A percentile compares a stretch with the other conserved stretches of the same genome.
Evolutionary conservation across 2,797 vertebrate genomes (phyloP).

Genomic region (Menidia menidia): DNA sequence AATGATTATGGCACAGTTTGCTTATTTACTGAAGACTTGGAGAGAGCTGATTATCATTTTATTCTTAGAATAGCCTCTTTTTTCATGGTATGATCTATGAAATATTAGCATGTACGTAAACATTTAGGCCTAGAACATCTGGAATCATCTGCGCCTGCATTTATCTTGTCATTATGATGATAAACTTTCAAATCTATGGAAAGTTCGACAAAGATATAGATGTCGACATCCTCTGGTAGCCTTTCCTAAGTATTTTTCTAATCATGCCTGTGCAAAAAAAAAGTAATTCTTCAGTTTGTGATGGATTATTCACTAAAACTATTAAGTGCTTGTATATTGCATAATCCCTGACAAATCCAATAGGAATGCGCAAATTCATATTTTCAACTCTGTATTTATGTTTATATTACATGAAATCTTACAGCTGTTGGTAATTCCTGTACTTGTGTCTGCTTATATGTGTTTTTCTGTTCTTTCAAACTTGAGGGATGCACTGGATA

Average conservation of each 20-base stretch:
- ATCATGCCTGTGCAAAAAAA: background rate
- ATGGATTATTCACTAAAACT: background rate
- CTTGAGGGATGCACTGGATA: background rate
- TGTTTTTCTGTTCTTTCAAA: background rate
- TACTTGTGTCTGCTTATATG: background rate
- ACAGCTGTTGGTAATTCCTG: background rate
- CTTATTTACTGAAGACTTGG: too few relatives aligned
- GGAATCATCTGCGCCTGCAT: background rate
- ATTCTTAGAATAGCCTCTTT: too few relatives aligned
- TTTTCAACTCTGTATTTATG: slow-evolving; percentile 6
- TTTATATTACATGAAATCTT: background rate
- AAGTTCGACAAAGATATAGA: background rate
- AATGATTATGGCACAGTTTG: too few relatives aligned
- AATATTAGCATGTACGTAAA: background rate
- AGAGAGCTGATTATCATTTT: too few relatives aligned
- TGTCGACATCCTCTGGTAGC: background rate
- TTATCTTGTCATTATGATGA: background rate
- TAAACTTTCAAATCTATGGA: background rate
- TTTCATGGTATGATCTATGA: background rate
- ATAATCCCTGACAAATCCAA: background rate
- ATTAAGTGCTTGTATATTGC: background rate
- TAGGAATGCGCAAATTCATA: background rate
- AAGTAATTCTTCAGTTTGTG: background rate
- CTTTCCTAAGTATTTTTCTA: background rate
- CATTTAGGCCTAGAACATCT: background rate